phyloP scores from a whole-genome alignment of 1,140 invertebrate genomes.

The Heliconius hermathena region DNA sequence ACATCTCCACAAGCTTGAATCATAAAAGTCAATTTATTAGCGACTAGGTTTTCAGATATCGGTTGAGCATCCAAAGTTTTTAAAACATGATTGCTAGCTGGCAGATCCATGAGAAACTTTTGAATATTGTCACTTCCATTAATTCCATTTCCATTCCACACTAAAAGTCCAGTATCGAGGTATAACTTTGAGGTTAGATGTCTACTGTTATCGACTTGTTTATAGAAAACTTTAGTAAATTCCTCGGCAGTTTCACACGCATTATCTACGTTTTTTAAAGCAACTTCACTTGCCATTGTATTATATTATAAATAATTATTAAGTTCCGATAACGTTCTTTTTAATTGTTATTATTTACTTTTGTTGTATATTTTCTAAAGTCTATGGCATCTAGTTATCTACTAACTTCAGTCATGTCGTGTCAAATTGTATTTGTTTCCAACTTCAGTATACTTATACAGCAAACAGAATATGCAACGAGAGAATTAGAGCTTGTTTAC shows the following conservation, averaged over 20 bases:
- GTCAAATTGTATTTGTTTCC: too few relatives aligned
- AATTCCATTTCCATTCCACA: constrained; percentile 93
- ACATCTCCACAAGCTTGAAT: constrained; percentile 89
- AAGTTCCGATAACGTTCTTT: not conserved
- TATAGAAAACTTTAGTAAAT: constrained; percentile 92
- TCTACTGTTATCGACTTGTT: constrained; percentile 90
- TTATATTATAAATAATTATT: not conserved
- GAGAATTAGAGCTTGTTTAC: too few relatives aligned
- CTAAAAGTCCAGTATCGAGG: constrained; percentile 88
- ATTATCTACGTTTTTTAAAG: constrained; percentile 85
- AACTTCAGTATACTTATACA: too few relatives aligned
- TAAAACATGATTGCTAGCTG: constrained; percentile 86
- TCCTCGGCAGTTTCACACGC: constrained; percentile 90
- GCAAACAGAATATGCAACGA: too few relatives aligned
- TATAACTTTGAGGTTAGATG: constrained; percentile 91
- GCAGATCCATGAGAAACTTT: constrained; percentile 89
- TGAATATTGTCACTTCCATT: constrained; percentile 89
- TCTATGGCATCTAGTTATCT: too few relatives aligned
- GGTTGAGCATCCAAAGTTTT: constrained; percentile 90
- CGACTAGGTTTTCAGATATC: constrained; percentile 86
- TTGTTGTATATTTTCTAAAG: not conserved
- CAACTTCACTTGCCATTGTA: constrained; percentile 49
- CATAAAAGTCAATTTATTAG: constrained; percentile 87
- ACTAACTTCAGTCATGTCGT: too few relatives aligned
- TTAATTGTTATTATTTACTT: not conserved